Conservation (phyloP, 2,888 invertebrate species). For the Odiellus spinosus region DNA sequence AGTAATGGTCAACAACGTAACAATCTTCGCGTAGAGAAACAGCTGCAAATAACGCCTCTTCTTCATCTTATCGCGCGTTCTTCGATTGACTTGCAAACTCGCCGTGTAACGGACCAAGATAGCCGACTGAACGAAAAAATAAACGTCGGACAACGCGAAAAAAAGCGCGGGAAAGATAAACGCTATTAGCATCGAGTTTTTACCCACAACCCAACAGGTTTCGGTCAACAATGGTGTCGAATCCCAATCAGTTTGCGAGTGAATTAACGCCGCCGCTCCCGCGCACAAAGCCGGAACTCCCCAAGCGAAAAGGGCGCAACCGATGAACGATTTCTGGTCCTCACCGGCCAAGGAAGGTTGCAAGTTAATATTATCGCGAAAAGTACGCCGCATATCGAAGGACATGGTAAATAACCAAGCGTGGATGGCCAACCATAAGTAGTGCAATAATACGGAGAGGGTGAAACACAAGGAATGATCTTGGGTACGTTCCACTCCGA, state of each 20-base stretch:
- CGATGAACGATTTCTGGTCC: constrained; percentile 29
- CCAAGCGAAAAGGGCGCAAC: constrained; percentile 44
- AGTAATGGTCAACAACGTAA: constrained; percentile 34
- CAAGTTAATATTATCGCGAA: constrained; percentile 34
- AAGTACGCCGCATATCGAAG: constrained; percentile 42
- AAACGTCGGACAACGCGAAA: constrained; percentile 34
- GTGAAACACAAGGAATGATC: constrained; percentile 44
- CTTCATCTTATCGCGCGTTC: constrained; percentile 43
- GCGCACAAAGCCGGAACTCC: constrained; percentile 43
- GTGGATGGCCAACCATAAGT: constrained; percentile 45
- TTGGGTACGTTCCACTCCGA: constrained; percentile 47
- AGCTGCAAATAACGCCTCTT: constrained; percentile 42
- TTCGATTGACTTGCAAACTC: constrained; percentile 37
- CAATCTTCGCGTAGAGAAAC: constrained; percentile 42
- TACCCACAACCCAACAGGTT: constrained; percentile 30
- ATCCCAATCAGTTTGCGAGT: constrained; percentile 27
- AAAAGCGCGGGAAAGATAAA: constrained; percentile 38
- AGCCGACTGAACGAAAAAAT: constrained; percentile 39
- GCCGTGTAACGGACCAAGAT: constrained; percentile 42
- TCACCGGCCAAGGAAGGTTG: constrained; percentile 30
- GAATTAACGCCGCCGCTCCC: constrained; percentile 37
- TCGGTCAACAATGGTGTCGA: constrained; percentile 19
- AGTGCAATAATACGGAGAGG: constrained; percentile 45
- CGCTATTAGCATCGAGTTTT: constrained; percentile 33
- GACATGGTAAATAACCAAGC: constrained; percentile 52